A percentile compares a stretch with the other conserved stretches of the same genome.
phyloP scores from a whole-genome alignment of 2,113 vertebrate species.

The Anser brachyrhynchus region DNA sequence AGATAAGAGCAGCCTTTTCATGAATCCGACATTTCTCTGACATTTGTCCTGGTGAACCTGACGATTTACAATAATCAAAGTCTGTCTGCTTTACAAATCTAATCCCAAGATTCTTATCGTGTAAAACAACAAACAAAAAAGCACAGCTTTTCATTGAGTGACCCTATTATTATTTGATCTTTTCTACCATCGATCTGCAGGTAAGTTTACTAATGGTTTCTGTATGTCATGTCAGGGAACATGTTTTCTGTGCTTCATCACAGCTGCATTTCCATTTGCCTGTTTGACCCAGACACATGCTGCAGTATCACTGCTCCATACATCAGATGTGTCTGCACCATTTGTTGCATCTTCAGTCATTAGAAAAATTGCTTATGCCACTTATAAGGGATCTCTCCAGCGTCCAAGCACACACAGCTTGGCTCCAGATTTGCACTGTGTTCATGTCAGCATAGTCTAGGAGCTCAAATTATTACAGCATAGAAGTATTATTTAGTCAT shows the following conservation, averaged over 20 bases:
- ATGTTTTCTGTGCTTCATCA: neutral
- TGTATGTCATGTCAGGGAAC: neutral
- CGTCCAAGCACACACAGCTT: neutral
- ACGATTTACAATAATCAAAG: neutral
- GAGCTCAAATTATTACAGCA: neutral
- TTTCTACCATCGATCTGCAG: neutral
- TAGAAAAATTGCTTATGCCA: neutral
- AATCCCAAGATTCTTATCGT: neutral
- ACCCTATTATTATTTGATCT: neutral
- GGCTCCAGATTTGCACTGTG: neutral
- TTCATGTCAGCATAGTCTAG: neutral
- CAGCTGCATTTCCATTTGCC: neutral
- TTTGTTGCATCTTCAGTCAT: neutral
- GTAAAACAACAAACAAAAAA: neutral
- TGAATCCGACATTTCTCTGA: neutral
- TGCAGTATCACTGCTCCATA: neutral
- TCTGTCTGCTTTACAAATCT: neutral
- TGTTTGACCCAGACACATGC: neutral
- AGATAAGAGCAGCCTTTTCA: neutral
- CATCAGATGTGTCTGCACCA: accelerated
- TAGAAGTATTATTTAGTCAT: neutral
- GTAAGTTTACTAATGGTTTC: neutral
- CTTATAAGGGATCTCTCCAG: neutral
- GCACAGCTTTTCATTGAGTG: neutral
- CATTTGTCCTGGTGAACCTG: neutral